Evolutionary conservation across 2,113 vertebrate genomes (phyloP).

Genomic region (Brienomyrus brachyistius): DNA sequence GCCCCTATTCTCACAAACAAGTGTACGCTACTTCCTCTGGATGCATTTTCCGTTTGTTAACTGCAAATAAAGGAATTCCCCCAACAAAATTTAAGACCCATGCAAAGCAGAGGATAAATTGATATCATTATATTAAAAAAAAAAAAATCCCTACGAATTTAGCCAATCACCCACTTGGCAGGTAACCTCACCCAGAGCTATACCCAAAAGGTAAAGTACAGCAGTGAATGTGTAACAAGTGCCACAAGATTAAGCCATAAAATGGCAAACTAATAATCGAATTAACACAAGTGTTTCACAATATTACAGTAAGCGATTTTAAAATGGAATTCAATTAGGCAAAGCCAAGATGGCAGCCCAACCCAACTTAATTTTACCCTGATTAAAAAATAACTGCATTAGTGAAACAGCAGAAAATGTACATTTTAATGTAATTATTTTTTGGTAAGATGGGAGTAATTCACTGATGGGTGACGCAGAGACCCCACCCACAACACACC

Average conservation of each 20-base stretch:
- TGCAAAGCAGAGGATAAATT: neutral
- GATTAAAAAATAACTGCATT: constrained; percentile 1
- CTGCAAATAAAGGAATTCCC: neutral
- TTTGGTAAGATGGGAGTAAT: neutral
- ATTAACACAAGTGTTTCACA: neutral
- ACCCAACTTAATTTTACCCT: neutral
- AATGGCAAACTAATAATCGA: neutral
- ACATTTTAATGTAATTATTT: neutral
- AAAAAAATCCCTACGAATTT: neutral
- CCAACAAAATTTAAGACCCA: neutral
- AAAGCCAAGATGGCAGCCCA: neutral
- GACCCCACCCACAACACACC: neutral
- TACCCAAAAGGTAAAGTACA: neutral
- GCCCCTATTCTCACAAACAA: neutral
- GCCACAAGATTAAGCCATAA: neutral
- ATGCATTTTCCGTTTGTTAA: neutral
- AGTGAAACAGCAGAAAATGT: neutral
- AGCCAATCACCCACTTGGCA: neutral
- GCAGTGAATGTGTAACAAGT: neutral
- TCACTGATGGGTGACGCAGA: neutral
- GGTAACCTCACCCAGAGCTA: neutral
- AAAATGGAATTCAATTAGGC: neutral
- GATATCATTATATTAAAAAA: neutral
- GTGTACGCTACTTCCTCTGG: neutral
- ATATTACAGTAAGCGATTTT: neutral